Evolutionary conservation across 2,113 vertebrate genomes (phyloP), one percentile per base, ranked within the genome.

Genomic region (Pogonocichla stellata): DNA sequence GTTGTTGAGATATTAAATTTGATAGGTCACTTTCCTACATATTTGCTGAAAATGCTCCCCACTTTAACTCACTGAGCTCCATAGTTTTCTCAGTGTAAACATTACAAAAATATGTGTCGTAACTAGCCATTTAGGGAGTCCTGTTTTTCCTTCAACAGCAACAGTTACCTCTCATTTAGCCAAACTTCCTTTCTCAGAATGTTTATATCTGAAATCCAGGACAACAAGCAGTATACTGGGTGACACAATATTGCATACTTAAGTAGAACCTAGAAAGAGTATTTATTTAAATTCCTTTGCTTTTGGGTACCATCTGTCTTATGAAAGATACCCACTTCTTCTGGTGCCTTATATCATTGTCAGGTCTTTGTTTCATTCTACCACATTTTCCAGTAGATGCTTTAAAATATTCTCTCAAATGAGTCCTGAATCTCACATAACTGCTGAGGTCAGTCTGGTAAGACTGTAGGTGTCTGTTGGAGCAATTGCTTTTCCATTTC

Each of bases 401-500:
- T 90, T 72, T 53, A 56, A 86, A 79, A 72, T 43, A 23, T 4
- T 66, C 8, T 86, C 20, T 87, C 54, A 42, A 79, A 56, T 36
- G 29, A 81, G 42, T 50, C 43, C 56, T 89, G 34, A 93, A 51
- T 75, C 65, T 84, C 69, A 38, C 24, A 25, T 74, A 64, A 64
- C 29, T 81, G 48, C 19, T 89, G 80, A 94, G 65, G 78, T 93
- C 69, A 93, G 38, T 58, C 62, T 95, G 65, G 36, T 23, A 80
- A 45, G 47, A 33, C 38, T 79, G 60, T 62, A 80, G 47, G 56
- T 92, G 61, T 86, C 84, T 77, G 78, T 57, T 90, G 58, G 25
- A 90, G 50, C 33, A 50, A 88, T 86, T 10, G 4, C n/a, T 82
- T 93, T 93, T 96, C 67, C 88, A 53, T 92, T 93, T 54, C 34